Evolutionary conservation across 1,140 invertebrate genomes (phyloP), one percentile per base, ranked within the genome.

Genomic region (Drosophila ambigua): DNA sequence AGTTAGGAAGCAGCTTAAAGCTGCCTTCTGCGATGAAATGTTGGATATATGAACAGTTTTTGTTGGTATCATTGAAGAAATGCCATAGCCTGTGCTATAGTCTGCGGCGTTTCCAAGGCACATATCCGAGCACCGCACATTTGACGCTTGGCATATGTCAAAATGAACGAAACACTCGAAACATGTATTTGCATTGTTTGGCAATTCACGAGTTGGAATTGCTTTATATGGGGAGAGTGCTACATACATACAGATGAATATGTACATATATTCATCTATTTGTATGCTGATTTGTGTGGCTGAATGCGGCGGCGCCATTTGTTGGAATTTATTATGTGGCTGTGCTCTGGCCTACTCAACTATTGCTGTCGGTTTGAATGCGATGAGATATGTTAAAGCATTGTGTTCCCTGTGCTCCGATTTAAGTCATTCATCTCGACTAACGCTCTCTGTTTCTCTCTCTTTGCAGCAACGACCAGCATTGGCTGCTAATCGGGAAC

Each of bases 401-500:
- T 28, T 23, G 53, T 31, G 2, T 7, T 8, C 53, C 41, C 41
- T 41, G 58, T 28, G 54, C 23, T 52, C 15, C 49, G 39, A 35
- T 46, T 66, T 66, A 54, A 54, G 43, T 46, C 39, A 48, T 68
- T 54, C 54, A 54, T 68, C 31, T 45, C 11, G 46, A 31, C 62
- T 68, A 44, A 67, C 61, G 20, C 20, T 35, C 5, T 20, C n/a
- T 63, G 35, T 53, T 8, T 20, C 8, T 35, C 4, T 46, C 5
- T 60, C 7, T 13, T 79, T 75, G 39, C 71, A 79, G 64, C 52
- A 48, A 35, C 46, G 39, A 31, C 20, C 26, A 9, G 39, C 45
- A 64, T 72, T 55, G 66, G 62, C 80, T 41, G 63, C 67, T 77
- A 84, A 84, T 84, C 76, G 76, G 72, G 46, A 35, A 62, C 55